Evolutionary conservation across 1,140 invertebrate genomes (phyloP).

Genomic region (Amyelois transitella): DNA sequence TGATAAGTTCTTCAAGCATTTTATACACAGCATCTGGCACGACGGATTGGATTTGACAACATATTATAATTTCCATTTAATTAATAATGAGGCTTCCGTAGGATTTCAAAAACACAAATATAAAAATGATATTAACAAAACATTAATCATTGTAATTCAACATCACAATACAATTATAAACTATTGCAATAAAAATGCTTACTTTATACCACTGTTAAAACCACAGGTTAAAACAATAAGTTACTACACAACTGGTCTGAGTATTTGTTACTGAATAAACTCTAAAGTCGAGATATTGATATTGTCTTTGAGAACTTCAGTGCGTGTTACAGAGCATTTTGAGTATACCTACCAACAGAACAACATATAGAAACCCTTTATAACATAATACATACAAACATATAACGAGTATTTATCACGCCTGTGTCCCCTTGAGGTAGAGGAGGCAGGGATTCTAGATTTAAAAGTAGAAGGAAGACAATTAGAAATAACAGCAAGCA

Average conservation of each 20-base stretch:
- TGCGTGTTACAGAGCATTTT: not conserved
- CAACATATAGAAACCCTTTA: not conserved
- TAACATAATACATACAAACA: too few species aligned
- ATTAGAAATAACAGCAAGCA: too few species aligned
- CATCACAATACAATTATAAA: not conserved
- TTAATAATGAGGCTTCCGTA: slow-evolving; percentile 2
- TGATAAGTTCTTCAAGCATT: not conserved
- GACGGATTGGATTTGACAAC: not conserved
- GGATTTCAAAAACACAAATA: not conserved
- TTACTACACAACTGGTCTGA: not conserved
- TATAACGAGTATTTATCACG: too few species aligned
- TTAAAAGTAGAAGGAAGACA: too few species aligned
- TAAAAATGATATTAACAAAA: slow-evolving; percentile 3
- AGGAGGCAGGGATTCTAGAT: too few species aligned
- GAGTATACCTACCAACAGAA: not conserved
- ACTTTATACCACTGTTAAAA: not conserved
- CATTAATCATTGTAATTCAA: not conserved
- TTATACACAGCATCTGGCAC: not conserved
- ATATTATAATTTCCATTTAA: not conserved
- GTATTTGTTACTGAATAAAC: slow-evolving; percentile 3
- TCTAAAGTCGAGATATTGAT: not conserved
- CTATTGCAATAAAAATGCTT: not conserved
- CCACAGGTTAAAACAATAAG: not conserved
- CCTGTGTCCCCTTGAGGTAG: too few species aligned
- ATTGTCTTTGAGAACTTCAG: not conserved